These are phyloP conservation scores for Periophthalmus modestus DNA, from an alignment of 2,113 vertebrate genomes.

Conservation along the genomic window DNA sequence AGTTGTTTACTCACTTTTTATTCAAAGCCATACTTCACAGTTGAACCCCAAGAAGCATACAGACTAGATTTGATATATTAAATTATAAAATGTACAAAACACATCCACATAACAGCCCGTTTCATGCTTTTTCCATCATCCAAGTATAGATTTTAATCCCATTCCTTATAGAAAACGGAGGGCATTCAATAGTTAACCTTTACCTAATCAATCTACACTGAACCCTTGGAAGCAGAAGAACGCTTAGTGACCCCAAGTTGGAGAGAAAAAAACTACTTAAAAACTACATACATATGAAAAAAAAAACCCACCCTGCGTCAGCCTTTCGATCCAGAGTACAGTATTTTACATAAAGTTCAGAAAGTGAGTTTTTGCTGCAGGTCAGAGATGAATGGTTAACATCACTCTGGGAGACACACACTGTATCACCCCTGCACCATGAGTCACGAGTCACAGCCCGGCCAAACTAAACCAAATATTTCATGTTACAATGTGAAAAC, in stretches of 20 bases:
- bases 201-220: background rate
- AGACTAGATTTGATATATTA: no score
- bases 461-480: constrained; percentile 79
- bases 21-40: no score
- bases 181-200: background rate
- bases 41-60: no score
- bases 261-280: background rate
- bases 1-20: no score
- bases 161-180: background rate
- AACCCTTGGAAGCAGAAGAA: background rate
- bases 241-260: background rate
- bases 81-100: no score
- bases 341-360: background rate
- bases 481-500: constrained; percentile 78
- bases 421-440: constrained; percentile 56
- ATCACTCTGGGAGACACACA: constrained; percentile 62
- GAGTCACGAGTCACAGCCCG: constrained; percentile 50
- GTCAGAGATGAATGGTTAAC: constrained; percentile 68
- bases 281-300: background rate
- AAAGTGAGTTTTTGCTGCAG: constrained; percentile 32
- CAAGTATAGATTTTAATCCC: background rate
- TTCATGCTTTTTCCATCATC: no score
- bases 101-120: no score
- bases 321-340: background rate
- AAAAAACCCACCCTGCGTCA: background rate